These are phyloP conservation scores for Diorhabda carinulata DNA, from an alignment of 1,140 invertebrate species.

Conservation along the genomic window DNA sequence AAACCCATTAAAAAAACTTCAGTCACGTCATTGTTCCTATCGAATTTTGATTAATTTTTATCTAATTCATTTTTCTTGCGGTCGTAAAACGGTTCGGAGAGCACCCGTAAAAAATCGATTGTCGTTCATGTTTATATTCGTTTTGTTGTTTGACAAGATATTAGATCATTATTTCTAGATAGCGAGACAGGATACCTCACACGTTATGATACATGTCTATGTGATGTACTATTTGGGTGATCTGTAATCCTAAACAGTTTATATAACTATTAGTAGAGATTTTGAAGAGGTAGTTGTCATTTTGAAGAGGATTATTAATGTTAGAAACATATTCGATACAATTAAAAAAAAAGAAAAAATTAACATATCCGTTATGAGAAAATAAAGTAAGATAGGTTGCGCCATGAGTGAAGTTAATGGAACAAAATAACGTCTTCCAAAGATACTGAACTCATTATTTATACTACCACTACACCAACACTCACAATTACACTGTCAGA, in stretches of 20 bases:
- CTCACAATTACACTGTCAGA: too few relatives aligned
- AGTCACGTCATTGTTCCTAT: constrained; percentile 8
- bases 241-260: not conserved
- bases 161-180: constrained; percentile 15
- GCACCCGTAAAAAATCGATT: constrained; percentile 25
- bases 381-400: too few relatives aligned
- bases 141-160: constrained; percentile 8
- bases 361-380: too few relatives aligned
- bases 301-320: not conserved
- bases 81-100: not conserved
- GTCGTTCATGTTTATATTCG: constrained; percentile 17
- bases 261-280: not conserved
- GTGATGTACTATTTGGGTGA: constrained; percentile 2
- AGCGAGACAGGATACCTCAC: not conserved
- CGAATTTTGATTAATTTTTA: constrained; percentile 26
- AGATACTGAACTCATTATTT: too few relatives aligned
- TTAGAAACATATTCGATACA: too few relatives aligned
- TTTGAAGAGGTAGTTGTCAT: not conserved
- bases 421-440: too few relatives aligned
- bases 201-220: constrained; percentile 2
- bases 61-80: constrained; percentile 16
- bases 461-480: too few relatives aligned
- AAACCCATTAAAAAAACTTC: not conserved
- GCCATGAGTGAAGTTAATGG: too few relatives aligned
- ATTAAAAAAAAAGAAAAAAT: too few relatives aligned